Evolutionary conservation across 2,797 vertebrate genomes (phyloP), one percentile per base, ranked within the genome.

Genomic region (Cynopterus sphinx): DNA sequence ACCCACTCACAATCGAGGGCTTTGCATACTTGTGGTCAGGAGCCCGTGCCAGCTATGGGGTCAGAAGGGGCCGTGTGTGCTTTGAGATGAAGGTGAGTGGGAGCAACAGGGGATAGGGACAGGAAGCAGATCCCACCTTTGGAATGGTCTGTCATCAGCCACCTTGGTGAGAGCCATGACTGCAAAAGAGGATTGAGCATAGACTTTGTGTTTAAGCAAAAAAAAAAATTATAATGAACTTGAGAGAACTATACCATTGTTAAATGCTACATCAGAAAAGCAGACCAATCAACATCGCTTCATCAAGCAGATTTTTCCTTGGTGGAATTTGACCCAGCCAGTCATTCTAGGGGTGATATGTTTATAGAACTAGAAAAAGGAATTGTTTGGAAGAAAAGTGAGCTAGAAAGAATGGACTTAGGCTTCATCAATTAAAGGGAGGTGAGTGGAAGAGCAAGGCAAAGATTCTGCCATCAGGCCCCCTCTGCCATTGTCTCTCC

Each of bases 11-110:
- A 57, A 99, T 99, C 0, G 99, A 99, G 97, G 99, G 99, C 22
- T 99, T 99, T 89, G 99, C 99, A 36, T 99, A 99, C 97, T 98
- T 99, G 63, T 99, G 99, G 99, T 99, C 99, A 0, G 99, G 99
- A 49, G 99, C 99, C 5, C 98, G 99, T 36, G 99, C 99, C 24
- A 98, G 99, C 26, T 99, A 99, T 1, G 99, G 99, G 0, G 99
- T 99, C 89, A 98, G 97, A 82, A 98, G 97, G 87, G 99, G 99
- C 9, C 99, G 99, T 1, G 98, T 99, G 74, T 99, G 99, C 96
- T 99, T 99, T 16, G 99, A 99, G 98, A 99, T 99, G 98, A 99
- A 99, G 99, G 99, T 99, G 98, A 92, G 96, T 89, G 10, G 73
- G 51, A 82, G 9, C 70, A 84, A 7, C 24, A 68, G 61, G 33